Evolutionary conservation across 2,113 vertebrate genomes (phyloP).

Genomic region (Hiodon tergisus): DNA sequence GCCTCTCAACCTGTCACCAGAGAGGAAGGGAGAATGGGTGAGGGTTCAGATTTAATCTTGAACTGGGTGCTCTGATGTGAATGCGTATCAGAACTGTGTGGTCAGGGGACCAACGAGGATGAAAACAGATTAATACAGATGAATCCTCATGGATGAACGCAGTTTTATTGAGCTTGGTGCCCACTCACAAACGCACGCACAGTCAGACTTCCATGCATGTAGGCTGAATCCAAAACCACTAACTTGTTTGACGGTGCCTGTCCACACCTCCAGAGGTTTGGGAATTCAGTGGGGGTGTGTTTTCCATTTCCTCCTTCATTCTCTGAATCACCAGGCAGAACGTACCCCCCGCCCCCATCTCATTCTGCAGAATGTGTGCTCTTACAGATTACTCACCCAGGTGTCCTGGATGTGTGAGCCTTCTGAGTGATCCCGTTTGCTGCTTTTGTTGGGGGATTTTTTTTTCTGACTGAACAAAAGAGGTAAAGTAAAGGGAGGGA

Average conservation of each 20-base stretch:
- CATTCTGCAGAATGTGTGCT: background rate
- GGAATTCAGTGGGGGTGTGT: conserved; percentile 9
- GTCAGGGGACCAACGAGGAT: background rate
- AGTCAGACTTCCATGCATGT: background rate
- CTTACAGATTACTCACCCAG: background rate
- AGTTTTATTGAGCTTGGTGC: background rate
- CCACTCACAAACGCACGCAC: conserved; percentile 1
- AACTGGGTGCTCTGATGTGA: background rate
- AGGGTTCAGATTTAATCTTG: no score
- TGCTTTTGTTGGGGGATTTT: no score
- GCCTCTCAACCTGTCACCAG: no score
- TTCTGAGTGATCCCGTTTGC: background rate
- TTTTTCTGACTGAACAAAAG: background rate
- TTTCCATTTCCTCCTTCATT: conserved; percentile 3
- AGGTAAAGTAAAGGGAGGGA: background rate
- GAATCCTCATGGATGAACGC: background rate
- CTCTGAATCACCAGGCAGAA: background rate
- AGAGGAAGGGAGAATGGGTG: no score
- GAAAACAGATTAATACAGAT: no score
- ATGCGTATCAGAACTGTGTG: background rate
- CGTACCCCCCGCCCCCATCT: background rate
- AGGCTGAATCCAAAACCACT: background rate
- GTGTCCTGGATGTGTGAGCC: background rate
- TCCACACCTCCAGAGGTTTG: background rate
- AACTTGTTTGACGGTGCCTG: background rate